Conservation (phyloP, 2,888 invertebrate genomes). For the Xestobium rufovillosum region DNA sequence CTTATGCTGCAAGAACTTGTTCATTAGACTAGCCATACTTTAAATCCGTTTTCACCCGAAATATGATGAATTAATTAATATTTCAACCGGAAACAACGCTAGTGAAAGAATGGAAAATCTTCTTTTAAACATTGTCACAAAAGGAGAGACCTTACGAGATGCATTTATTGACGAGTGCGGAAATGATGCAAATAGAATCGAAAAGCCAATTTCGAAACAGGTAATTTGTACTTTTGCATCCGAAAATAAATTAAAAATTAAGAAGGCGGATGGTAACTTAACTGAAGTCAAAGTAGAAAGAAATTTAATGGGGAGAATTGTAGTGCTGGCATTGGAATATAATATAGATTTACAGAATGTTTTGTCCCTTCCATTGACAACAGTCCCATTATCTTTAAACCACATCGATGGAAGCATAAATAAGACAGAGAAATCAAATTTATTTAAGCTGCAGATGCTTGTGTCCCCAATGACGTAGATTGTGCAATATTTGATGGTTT, state of each 20-base stretch:
- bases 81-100: too few relatives aligned
- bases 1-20: constrained; percentile 3
- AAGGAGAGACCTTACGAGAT: constrained; percentile 8
- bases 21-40: too few relatives aligned
- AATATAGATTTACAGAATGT: constrained; percentile 14
- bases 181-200: constrained; percentile 12
- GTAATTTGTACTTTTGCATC: constrained; percentile 15
- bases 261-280: constrained; percentile 11
- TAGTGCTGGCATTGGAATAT: constrained; percentile 13
- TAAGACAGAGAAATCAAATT: too few relatives aligned
- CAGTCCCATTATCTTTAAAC: constrained; percentile 14
- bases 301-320: constrained; percentile 14
- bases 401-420: constrained; percentile 18
- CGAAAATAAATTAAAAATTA: constrained; percentile 14
- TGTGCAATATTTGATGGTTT: too few relatives aligned
- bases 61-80: too few relatives aligned
- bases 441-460: too few relatives aligned
- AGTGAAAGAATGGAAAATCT: constrained; percentile 10
- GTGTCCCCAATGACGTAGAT: too few relatives aligned
- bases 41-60: too few relatives aligned
- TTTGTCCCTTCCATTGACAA: constrained; percentile 14
- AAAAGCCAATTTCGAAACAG: constrained; percentile 14
- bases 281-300: constrained; percentile 15
- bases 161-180: constrained; percentile 13
- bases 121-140: too few relatives aligned